phyloP scores from a whole-genome alignment of 2,888 invertebrate genomes.

The Spisula solida region DNA sequence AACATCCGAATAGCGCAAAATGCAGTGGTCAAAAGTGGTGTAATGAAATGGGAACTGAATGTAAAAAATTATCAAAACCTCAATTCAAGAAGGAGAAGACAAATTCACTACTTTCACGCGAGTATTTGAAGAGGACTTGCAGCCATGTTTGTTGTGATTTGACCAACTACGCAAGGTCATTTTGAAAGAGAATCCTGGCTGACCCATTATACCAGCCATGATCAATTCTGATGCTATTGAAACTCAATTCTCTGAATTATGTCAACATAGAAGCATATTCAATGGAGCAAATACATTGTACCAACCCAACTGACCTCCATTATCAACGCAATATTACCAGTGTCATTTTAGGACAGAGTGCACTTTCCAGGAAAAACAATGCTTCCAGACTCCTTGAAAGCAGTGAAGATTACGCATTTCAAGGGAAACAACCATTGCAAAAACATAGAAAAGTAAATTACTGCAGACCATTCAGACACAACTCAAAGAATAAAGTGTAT shows the following conservation, averaged over 20 bases:
- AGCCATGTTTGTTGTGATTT: conserved; percentile 43
- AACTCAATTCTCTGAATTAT: conserved; percentile 54
- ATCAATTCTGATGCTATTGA: conserved; percentile 61
- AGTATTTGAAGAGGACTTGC: conserved; percentile 27
- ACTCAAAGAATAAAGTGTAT: too few relatives aligned
- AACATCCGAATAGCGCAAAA: background rate
- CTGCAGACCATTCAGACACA: background rate
- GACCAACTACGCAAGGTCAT: background rate
- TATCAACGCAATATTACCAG: conserved; percentile 54
- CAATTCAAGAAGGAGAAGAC: background rate
- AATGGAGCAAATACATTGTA: conserved; percentile 60
- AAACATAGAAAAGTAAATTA: background rate
- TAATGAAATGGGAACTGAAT: conserved; percentile 20
- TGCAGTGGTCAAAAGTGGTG: background rate
- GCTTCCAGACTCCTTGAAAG: background rate
- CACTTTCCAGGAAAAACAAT: conserved; percentile 46
- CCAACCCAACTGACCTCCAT: conserved; percentile 61
- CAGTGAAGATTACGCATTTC: background rate
- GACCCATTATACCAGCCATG: conserved; percentile 40
- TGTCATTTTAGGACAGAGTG: conserved; percentile 57
- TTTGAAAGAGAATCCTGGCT: conserved; percentile 13
- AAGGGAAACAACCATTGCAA: background rate
- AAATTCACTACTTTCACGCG: background rate
- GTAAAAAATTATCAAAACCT: background rate
- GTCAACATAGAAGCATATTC: conserved; percentile 47